Evolutionary conservation across 2,113 vertebrate species (phyloP), one percentile per base, ranked within the genome.

Genomic region (Azemiops feae): DNA sequence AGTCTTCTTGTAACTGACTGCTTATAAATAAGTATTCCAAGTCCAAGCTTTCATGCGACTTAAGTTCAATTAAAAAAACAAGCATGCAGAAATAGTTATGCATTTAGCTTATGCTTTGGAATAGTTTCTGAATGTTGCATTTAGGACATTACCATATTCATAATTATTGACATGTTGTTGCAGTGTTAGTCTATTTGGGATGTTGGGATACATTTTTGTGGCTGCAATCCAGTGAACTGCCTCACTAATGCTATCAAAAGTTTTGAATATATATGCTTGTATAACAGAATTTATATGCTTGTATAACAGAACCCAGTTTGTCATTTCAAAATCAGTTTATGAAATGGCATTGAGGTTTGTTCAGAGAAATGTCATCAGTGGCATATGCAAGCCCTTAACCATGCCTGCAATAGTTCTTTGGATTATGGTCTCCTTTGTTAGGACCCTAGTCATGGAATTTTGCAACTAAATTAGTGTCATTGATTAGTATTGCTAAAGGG

Each of bases 401-500:
- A 58, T 85, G 23, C 30, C 43, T 89, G 6, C 23, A 34, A 34
- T 34, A 89, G 30, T 50, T 87, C 89, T 81, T 88, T 58, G 53
- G 88, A 81, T 85, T 53, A 27, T 5, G 14, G 88, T 34, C 34
- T 69, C n/a, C 52, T n/a, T 39, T 85, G 74, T 90, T 81, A 86
- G 74, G 22, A 57, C 81, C 74, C 92, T 87, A 39, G 8, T 39
- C 45, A 64, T 90, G 53, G 55, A 93, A 90, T 57, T 90, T 93
- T 87, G 45, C 45, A 53, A 43, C 30, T 47, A 90, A 86, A 90
- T 81, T 90, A 90, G 89, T 86, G 81, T 87, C 81, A 87, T 86
- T 93, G 89, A 90, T 53, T 87, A 93, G 69, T 93, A 93, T 60
- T 93, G 23, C 89, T 93, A 64, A 87, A 85, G 92, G 81, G 88